Conservation (phyloP, 2,888 invertebrate genomes). For the Tenthredo distinguenda region DNA sequence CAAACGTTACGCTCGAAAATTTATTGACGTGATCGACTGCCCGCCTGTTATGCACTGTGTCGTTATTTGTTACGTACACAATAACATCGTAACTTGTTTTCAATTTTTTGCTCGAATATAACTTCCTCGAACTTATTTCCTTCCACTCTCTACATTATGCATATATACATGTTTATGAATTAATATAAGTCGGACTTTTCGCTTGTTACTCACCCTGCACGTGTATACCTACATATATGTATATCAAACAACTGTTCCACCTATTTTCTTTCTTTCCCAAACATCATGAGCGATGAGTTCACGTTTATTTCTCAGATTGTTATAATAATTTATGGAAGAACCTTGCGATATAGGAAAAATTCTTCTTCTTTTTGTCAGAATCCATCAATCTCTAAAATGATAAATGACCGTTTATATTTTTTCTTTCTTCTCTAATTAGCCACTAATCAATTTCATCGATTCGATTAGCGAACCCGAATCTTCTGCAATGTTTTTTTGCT, state of each 20-base stretch:
- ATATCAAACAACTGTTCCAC: not conserved
- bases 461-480: not conserved
- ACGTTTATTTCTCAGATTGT: not conserved
- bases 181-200: not conserved
- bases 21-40: not conserved
- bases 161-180: not conserved
- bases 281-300: not conserved
- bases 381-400: not conserved
- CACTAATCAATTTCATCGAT: not conserved
- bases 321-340: not conserved
- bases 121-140: not conserved
- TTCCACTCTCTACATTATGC: not conserved
- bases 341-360: not conserved
- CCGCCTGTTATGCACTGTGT: not conserved
- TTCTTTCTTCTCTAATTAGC: not conserved
- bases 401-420: not conserved
- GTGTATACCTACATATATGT: no score
- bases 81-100: not conserved
- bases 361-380: not conserved
- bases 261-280: not conserved
- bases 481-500: not conserved
- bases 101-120: not conserved
- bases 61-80: not conserved
- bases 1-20: not conserved
- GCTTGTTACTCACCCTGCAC: no score